Evolutionary conservation across 2,113 vertebrate genomes (phyloP).

Genomic region (Pteruthius melanotis): DNA sequence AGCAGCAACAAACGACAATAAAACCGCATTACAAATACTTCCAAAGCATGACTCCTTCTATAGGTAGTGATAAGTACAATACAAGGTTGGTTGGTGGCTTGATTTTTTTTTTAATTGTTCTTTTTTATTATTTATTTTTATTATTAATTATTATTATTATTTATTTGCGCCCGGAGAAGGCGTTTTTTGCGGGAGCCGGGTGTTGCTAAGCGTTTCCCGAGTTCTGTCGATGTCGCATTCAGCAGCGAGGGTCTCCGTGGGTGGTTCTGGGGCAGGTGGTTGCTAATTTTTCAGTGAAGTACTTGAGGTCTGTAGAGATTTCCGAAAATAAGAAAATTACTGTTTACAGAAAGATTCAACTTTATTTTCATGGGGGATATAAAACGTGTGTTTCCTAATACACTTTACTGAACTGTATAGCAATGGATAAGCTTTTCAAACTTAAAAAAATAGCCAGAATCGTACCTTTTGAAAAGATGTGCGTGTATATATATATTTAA

Average conservation of each 20-base stretch:
- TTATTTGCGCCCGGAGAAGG: slow-evolving; percentile 23
- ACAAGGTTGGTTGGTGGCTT: no score
- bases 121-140: background rate
- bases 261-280: slow-evolving; percentile 5
- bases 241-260: background rate
- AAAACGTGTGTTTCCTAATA: slow-evolving; percentile 37
- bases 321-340: background rate
- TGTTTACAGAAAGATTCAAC: slow-evolving; percentile 54
- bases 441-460: slow-evolving; percentile 9
- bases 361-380: slow-evolving; percentile 64
- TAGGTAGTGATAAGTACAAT: no score
- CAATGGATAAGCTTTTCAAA: slow-evolving; percentile 37
- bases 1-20: no score
- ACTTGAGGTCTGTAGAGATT: slow-evolving; percentile 29
- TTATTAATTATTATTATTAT: slow-evolving; percentile 27
- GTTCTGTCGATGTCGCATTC: background rate
- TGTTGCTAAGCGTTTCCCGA: background rate
- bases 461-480: slow-evolving; percentile 38
- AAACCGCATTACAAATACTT: no score
- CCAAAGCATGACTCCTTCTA: no score
- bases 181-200: background rate
- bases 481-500: slow-evolving; percentile 47
- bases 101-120: no score
- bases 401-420: slow-evolving; percentile 38
- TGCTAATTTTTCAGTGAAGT: background rate